Evolutionary conservation across 2,888 invertebrate species (phyloP), one percentile per base, ranked within the genome.

Genomic region (Drosophila hawaiiensis): DNA sequence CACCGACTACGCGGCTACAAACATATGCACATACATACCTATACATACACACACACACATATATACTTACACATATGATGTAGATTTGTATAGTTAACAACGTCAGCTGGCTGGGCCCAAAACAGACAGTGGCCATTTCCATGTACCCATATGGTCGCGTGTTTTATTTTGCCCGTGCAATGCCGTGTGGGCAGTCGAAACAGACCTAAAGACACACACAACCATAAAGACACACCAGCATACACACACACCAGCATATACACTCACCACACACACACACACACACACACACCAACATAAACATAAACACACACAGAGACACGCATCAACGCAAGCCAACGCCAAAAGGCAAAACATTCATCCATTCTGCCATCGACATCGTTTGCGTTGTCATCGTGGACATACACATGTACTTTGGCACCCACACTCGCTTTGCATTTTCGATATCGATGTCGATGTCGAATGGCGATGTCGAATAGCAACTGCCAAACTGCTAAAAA

Each of bases 321-420:
- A 39, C 19, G 19, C 49, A 55, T 60, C 67, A 68, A 68, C 68
- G 58, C 73, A 73, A 77, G 78, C 77, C 84, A 78, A 82, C 78
- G 78, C 80, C 73, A 73, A 78, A 80, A 80, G 59, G 55, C 58
- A 67, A 68, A 76, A 61, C 61, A 81, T 78, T 73, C 73, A 74
- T 66, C 69, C 62, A 82, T 76, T 76, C 68, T 69, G 66, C 64
- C 71, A 71, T 71, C 83, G 65, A 83, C 80, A 80, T 78, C 78
- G 69, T 74, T 82, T 64, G 70, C 67, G 82, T 82, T 76, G 85
- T 78, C 78, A 83, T 85, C 82, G 82, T 80, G 76, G 75, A 73
- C 78, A 86, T 76, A 89, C 85, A 85, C 86, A 89, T 89, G 85
- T 89, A 66, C 71, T 70, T 80, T 84, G 76, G 84, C 89, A 89